phyloP scores from a whole-genome alignment of 2,113 vertebrate genomes.

The Cranoglanis bouderius region DNA sequence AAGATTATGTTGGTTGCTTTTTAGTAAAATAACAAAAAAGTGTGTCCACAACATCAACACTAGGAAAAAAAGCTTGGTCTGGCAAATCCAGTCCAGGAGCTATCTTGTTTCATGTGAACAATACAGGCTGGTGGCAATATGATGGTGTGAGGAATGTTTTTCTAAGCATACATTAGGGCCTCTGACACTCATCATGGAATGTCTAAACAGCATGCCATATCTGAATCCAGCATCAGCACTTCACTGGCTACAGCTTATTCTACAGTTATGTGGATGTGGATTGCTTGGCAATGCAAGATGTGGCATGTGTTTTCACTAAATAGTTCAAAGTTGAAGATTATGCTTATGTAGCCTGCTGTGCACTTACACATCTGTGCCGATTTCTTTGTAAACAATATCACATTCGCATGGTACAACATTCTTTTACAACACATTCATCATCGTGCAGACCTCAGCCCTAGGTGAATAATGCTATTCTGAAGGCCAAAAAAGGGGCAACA shows the following conservation, averaged over 20 bases:
- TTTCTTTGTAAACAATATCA: background rate
- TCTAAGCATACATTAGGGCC: background rate
- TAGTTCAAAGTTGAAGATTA: background rate
- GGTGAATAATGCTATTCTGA: background rate
- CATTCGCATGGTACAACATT: background rate
- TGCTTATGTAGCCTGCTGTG: background rate
- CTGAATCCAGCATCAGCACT: background rate
- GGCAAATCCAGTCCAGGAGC: background rate
- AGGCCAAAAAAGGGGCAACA: background rate
- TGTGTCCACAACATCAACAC: background rate
- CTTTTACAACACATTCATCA: background rate
- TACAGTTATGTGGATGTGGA: background rate
- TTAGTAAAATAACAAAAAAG: background rate
- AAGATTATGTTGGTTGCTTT: background rate
- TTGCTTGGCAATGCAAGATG: background rate
- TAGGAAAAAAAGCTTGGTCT: background rate
- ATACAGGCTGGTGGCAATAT: background rate
- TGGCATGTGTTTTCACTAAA: background rate
- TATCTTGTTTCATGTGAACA: background rate
- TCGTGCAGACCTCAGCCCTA: background rate
- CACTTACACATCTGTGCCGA: background rate
- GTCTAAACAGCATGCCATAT: background rate
- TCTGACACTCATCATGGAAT: background rate
- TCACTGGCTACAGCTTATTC: background rate
- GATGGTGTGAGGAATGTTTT: background rate